Base-by-base conservation (phyloP, 2,113 vertebrate species). In the Phalacrocorax brasilianus region DNA sequence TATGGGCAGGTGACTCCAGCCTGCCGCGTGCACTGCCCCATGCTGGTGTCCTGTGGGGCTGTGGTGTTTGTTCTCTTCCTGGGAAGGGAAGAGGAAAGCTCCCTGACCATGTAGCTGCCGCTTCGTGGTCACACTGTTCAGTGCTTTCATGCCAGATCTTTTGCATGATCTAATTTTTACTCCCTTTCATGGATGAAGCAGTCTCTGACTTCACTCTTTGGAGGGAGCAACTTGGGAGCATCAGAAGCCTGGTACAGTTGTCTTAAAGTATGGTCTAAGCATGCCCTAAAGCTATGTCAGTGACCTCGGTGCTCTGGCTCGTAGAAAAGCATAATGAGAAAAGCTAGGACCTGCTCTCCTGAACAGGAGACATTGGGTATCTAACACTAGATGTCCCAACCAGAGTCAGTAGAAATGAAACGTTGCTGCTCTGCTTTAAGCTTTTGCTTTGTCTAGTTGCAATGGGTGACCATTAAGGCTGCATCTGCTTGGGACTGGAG, bases 11-110 rank as follows among this genome's bases (percentile, higher is more conserved):
- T 85, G 44, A 16, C 38, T 49, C 44, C 88, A 75, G n/a, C 65
- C 23, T 66, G 53, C 30, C 0, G 0, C 11, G 32, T 45, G 6
- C 6, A 0, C 19, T 52, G 28, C 19, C 42, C 5, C 1, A 1
- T 73, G n/a, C 40, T n/a, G 42, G 8, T 75, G 56, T 63, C 33
- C n/a, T 35, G 32, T 14, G 17, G 26, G 27, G 8, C 47, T 75
- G 32, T 59, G 56, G 19, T 33, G 15, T 30, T 35, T 4, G 4
- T 55, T 68, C 32, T 2, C 10, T n/a, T 73, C 33, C 63, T 1
- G 4, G 77, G 23, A 55, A 73, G 22, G 52, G 26, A 38, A 61
- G 49, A 83, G 19, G 53, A 30, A 72, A 47, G 63, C 32, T 68
- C 30, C 8, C 33, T n/a, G 49, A 68, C 28, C 6, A 3, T 0